Conservation (phyloP, 2,888 invertebrate genomes). For the Lepeophtheirus nordmannii region DNA sequence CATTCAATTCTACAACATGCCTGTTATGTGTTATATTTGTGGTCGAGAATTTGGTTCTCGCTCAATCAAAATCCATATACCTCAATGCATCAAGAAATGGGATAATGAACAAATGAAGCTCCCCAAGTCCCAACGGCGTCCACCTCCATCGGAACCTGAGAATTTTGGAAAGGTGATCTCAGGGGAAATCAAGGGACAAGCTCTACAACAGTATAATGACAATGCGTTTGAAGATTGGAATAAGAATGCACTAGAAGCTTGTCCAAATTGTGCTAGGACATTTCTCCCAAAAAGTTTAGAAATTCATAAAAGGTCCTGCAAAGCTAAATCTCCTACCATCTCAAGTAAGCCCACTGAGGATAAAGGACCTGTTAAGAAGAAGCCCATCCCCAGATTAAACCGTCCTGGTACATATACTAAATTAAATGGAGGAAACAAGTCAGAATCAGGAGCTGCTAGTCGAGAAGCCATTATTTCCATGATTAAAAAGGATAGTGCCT, state of each 20-base stretch:
- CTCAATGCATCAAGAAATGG: conserved; percentile 50
- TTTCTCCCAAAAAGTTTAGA: conserved; percentile 13
- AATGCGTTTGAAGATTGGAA: conserved; percentile 17
- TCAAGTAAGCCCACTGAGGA: neutral
- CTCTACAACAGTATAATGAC: conserved; percentile 11
- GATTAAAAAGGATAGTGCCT: neutral
- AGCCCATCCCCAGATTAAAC: neutral
- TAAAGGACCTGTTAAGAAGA: neutral
- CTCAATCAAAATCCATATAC: conserved; percentile 49
- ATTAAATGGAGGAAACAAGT: neutral
- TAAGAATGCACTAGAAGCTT: conserved; percentile 11
- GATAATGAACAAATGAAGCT: conserved; percentile 44
- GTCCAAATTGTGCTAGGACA: conserved; percentile 15
- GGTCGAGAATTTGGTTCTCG: conserved; percentile 48
- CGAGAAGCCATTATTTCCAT: neutral
- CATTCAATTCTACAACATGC: conserved; percentile 1
- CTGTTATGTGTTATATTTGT: conserved; percentile 46
- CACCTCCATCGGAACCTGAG: conserved; percentile 45
- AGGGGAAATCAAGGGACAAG: conserved; percentile 17
- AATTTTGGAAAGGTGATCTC: conserved; percentile 20
- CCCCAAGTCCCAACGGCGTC: conserved; percentile 40
- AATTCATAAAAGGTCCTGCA: conserved; percentile 16
- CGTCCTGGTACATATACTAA: neutral
- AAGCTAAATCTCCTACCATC: neutral
- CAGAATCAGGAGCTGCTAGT: neutral